Percentiles rank a stretch among this genome's conserved stretches.
These are phyloP conservation scores for Drosophila paracracens DNA, from an alignment of 2,888 invertebrate species.

Conservation along the genomic window DNA sequence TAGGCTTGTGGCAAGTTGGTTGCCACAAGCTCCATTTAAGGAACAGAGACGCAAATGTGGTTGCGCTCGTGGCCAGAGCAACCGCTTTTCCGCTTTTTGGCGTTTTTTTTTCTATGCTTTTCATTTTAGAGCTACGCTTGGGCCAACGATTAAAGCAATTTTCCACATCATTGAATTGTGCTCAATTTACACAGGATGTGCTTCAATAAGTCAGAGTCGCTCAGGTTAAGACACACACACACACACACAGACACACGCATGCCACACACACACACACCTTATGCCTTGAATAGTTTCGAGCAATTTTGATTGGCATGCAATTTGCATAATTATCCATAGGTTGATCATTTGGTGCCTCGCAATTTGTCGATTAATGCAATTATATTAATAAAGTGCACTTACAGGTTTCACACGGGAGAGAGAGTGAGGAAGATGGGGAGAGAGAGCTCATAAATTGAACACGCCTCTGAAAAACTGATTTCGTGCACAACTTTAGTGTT, in stretches of 20 bases:
- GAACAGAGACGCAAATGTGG: neutral
- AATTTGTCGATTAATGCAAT: slow-evolving; percentile 24
- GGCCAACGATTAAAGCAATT: slow-evolving; percentile 67
- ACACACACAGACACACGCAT: neutral
- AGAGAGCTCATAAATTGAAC: neutral
- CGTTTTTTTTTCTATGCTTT: neutral
- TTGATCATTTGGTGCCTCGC: slow-evolving; percentile 2
- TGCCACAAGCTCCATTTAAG: slow-evolving; percentile 23
- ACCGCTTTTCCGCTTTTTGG: neutral
- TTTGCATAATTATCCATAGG: slow-evolving; percentile 44
- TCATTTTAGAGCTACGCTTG: neutral
- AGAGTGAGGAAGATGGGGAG: neutral
- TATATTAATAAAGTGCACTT: neutral
- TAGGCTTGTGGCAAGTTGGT: slow-evolving; percentile 9
- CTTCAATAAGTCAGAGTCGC: slow-evolving; percentile 59
- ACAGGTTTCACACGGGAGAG: too few species aligned
- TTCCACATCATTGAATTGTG: slow-evolving; percentile 74
- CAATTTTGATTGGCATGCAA: slow-evolving; percentile 14
- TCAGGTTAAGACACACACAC: slow-evolving; percentile 1
- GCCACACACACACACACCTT: neutral
- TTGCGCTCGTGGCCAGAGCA: slow-evolving; percentile 8
- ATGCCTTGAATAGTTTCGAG: slow-evolving; percentile 4
- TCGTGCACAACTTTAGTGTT: neutral
- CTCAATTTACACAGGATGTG: slow-evolving; percentile 64
- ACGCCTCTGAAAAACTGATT: neutral